Evolutionary conservation across 2,113 vertebrate species (phyloP).

Genomic region (Phylloscopus trochiloides): DNA sequence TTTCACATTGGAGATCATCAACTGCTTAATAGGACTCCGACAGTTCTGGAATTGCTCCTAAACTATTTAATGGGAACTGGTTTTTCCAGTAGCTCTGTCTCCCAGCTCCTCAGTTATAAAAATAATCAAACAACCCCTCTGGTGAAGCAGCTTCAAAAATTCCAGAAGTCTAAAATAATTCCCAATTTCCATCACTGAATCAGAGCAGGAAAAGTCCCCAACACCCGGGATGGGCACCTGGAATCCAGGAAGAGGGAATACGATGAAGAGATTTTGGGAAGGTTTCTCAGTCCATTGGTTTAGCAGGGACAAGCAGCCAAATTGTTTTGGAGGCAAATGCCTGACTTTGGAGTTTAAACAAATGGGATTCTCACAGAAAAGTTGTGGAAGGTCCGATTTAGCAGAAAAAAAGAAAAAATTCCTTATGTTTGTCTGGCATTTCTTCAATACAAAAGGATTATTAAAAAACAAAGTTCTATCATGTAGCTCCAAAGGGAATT

Average conservation of each 20-base stretch:
- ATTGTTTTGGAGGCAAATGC: not conserved
- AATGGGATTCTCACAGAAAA: not conserved
- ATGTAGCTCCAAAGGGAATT: not conserved
- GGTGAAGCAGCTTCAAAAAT: not conserved
- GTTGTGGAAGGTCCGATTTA: not conserved
- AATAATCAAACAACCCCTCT: not conserved
- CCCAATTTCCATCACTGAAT: not conserved
- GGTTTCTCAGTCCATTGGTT: not conserved
- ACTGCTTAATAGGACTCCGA: accelerated
- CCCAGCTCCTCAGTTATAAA: not conserved
- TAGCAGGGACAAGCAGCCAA: no score
- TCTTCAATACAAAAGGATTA: not conserved
- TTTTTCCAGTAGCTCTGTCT: not conserved
- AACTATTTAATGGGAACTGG: not conserved
- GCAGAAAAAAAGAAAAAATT: not conserved
- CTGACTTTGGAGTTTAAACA: not conserved
- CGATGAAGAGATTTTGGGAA: not conserved
- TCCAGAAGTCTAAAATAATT: not conserved
- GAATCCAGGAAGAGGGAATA: not conserved
- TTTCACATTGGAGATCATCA: not conserved
- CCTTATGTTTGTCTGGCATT: not conserved
- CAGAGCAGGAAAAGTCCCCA: not conserved
- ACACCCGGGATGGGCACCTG: not conserved
- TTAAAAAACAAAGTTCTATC: not conserved
- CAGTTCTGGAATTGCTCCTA: not conserved